Evolutionary conservation across 2,113 vertebrate genomes (phyloP).

Genomic region (Ptychochromis oligacanthus): DNA sequence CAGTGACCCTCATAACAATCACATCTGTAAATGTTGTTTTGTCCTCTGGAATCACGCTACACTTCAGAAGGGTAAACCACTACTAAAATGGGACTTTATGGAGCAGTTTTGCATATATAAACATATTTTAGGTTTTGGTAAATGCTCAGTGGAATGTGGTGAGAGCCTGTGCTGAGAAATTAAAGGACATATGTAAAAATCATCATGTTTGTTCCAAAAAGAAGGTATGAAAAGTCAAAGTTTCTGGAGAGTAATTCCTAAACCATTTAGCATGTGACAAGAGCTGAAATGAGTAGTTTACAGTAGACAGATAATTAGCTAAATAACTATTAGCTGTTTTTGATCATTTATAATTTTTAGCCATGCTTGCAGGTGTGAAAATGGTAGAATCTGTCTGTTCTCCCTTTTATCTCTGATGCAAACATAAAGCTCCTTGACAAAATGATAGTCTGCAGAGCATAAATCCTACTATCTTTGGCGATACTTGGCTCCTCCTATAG

Average conservation of each 20-base stretch:
- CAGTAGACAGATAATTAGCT: neutral
- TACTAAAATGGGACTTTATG: constrained; percentile 24
- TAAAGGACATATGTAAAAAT: neutral
- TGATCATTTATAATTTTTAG: too few relatives aligned
- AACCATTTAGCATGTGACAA: neutral
- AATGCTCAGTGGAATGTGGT: neutral
- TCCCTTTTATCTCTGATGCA: too few relatives aligned
- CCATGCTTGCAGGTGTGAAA: too few relatives aligned
- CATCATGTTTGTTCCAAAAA: neutral
- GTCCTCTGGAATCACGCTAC: constrained; percentile 11
- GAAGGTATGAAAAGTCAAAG: neutral
- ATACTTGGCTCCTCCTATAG: too few relatives aligned
- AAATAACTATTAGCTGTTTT: neutral
- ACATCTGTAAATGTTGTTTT: constrained; percentile 57
- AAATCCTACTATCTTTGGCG: too few relatives aligned
- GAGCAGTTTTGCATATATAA: constrained; percentile 38
- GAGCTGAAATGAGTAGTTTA: neutral
- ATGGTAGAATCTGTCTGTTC: too few relatives aligned
- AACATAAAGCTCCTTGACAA: too few relatives aligned
- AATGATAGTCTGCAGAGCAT: too few relatives aligned
- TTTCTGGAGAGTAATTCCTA: neutral
- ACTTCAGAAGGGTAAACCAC: constrained; percentile 30
- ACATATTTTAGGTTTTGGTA: constrained; percentile 12
- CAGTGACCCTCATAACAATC: constrained; percentile 18
- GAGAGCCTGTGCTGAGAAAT: neutral